phyloP scores from a whole-genome alignment of 2,888 invertebrate species.

The Lithophane leautieri region DNA sequence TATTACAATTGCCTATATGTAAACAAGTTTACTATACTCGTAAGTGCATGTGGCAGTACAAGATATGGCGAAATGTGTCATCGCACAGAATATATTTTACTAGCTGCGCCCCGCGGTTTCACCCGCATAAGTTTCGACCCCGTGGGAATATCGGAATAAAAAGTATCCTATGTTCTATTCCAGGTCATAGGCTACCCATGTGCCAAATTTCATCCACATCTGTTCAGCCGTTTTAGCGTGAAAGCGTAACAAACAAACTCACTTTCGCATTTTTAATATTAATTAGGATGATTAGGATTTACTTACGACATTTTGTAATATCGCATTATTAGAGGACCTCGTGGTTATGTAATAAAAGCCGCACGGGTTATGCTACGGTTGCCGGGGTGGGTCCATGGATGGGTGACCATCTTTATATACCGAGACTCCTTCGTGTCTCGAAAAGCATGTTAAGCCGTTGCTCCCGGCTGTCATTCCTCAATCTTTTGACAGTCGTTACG shows the following conservation, averaged over 20 bases:
- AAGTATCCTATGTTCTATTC: no score
- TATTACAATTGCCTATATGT: slow-evolving; percentile 33
- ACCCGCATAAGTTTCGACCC: no score
- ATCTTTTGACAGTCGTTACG: not conserved
- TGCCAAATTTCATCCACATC: no score
- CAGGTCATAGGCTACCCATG: no score
- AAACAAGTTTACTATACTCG: slow-evolving; percentile 37
- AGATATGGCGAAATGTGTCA: not conserved
- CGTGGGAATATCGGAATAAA: no score
- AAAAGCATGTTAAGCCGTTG: not conserved
- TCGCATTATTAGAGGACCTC: not conserved
- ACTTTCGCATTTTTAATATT: no score
- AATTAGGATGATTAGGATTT: not conserved
- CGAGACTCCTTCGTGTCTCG: no score
- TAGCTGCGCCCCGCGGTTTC: no score
- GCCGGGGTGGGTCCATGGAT: no score
- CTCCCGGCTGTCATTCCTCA: not conserved
- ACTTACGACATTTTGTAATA: not conserved
- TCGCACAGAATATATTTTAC: not conserved
- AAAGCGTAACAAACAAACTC: no score
- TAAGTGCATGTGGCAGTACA: not conserved
- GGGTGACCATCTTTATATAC: no score
- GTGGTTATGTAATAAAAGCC: not conserved
- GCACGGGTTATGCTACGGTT: not conserved
- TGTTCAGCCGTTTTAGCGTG: no score